phyloP scores from a whole-genome alignment of 2,888 invertebrate species.

The Drosophila anceps region DNA sequence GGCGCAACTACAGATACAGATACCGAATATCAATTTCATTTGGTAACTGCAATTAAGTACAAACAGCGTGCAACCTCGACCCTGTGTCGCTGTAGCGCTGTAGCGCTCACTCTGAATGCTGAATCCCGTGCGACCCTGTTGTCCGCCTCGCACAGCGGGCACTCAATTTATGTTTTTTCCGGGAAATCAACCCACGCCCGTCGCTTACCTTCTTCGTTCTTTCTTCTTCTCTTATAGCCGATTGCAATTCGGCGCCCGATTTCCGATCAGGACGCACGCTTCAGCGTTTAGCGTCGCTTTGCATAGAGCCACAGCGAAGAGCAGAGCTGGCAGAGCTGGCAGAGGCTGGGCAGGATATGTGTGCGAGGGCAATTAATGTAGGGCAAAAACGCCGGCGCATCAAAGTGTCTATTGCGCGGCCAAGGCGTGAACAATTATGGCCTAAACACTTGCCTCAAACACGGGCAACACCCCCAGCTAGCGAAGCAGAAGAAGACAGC shows the following conservation, averaged over 20 bases:
- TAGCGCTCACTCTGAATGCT: not conserved
- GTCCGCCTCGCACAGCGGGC: constrained; percentile 47
- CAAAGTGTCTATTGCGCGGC: constrained; percentile 67
- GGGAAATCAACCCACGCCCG: constrained; percentile 36
- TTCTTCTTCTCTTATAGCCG: not conserved
- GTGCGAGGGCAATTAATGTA: constrained; percentile 56
- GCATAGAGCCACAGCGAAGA: constrained; percentile 60
- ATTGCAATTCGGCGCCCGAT: constrained; percentile 31
- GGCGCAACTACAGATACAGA: constrained; percentile 6
- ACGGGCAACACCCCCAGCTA: constrained; percentile 51
- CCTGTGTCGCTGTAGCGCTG: not conserved
- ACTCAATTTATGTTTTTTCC: constrained; percentile 27
- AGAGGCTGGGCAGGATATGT: constrained; percentile 52
- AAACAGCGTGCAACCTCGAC: constrained; percentile 46
- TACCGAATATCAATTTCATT: constrained; percentile 17
- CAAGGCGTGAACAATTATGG: constrained; percentile 78
- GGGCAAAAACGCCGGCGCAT: constrained; percentile 49
- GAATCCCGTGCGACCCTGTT: constrained; percentile 20
- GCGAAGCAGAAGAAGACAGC: not conserved
- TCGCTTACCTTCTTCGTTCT: constrained; percentile 9
- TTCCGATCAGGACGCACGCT: constrained; percentile 59
- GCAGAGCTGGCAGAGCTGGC: constrained; percentile 1
- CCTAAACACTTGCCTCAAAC: constrained; percentile 74
- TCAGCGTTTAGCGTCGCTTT: constrained; percentile 67
- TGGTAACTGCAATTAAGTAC: constrained; percentile 51